phyloP scores from a whole-genome alignment of 1,140 invertebrate genomes.

The Bilobella aurantiaca region DNA sequence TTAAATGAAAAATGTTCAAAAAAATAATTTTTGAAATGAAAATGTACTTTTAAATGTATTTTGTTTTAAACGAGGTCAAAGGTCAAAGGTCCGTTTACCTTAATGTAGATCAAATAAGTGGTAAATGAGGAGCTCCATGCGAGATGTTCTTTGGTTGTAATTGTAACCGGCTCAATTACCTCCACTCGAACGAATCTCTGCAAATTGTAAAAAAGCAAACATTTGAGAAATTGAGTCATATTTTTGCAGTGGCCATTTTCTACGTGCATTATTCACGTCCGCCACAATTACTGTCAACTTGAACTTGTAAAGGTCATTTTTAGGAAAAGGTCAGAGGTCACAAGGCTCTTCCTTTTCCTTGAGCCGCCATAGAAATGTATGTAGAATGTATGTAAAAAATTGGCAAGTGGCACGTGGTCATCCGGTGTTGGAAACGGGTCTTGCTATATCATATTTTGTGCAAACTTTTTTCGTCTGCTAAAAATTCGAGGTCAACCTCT shows the following conservation, averaged over 20 bases:
- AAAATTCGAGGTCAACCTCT: not conserved
- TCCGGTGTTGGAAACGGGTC: not conserved
- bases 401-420: too few relatives aligned
- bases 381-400: too few relatives aligned
- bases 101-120: conserved; percentile 16
- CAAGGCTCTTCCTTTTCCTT: too few relatives aligned
- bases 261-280: not conserved
- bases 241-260: not conserved
- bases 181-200: conserved; percentile 18
- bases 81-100: conserved; percentile 10
- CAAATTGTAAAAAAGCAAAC: not conserved
- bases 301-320: too few relatives aligned
- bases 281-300: too few relatives aligned
- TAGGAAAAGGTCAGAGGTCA: too few relatives aligned
- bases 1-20: too few relatives aligned
- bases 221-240: not conserved
- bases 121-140: conserved; percentile 16
- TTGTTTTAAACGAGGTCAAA: not conserved
- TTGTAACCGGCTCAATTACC: conserved; percentile 23
- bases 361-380: too few relatives aligned
- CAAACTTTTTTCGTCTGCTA: not conserved
- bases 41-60: not conserved
- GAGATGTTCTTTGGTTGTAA: conserved; percentile 17
- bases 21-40: too few relatives aligned
- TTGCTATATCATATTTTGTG: not conserved